A percentile compares a stretch with the other conserved stretches of the same genome.
Evolutionary conservation across 2,888 invertebrate species (phyloP).

Genomic region (Lepidocyrtinus sp.): DNA sequence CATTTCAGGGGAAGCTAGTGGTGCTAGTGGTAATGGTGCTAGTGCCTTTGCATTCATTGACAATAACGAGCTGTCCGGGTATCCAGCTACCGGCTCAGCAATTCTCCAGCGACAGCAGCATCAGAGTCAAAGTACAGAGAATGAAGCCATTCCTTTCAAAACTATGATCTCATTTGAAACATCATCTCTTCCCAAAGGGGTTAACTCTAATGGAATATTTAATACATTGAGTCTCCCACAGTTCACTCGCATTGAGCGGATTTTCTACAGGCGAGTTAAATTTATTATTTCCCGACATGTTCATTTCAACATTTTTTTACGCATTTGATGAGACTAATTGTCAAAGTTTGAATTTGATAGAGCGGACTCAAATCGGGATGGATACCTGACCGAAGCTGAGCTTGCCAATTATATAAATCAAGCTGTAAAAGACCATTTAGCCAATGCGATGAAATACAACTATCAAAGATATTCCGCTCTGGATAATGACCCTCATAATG

Average conservation of each 20-base stretch:
- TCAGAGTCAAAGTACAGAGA: constrained; percentile 46
- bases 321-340: too few species aligned
- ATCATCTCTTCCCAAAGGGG: constrained; percentile 44
- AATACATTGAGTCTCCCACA: constrained; percentile 45
- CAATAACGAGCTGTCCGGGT: constrained; percentile 51
- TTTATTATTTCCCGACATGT: too few species aligned
- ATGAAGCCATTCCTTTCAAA: constrained; percentile 47
- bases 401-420: constrained; percentile 79
- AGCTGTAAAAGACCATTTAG: constrained; percentile 81
- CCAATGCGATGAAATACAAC: constrained; percentile 79
- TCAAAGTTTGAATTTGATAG: constrained; percentile 72
- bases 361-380: constrained; percentile 78
- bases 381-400: constrained; percentile 77
- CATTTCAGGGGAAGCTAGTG: constrained; percentile 30
- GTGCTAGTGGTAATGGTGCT: constrained; percentile 12
- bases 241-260: constrained; percentile 54
- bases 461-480: constrained; percentile 79
- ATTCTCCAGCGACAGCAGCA: constrained; percentile 30
- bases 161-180: constrained; percentile 54
- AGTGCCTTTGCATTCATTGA: constrained; percentile 42
- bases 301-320: too few species aligned
- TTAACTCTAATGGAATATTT: constrained; percentile 43
- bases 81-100: constrained; percentile 35
- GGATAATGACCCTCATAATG: constrained; percentile 80
- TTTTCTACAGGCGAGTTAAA: constrained; percentile 54